Percentiles rank a stretch among this genome's conserved stretches.
Conservation (phyloP, 2,888 invertebrate genomes). For the Cryptocephalus primarius region DNA sequence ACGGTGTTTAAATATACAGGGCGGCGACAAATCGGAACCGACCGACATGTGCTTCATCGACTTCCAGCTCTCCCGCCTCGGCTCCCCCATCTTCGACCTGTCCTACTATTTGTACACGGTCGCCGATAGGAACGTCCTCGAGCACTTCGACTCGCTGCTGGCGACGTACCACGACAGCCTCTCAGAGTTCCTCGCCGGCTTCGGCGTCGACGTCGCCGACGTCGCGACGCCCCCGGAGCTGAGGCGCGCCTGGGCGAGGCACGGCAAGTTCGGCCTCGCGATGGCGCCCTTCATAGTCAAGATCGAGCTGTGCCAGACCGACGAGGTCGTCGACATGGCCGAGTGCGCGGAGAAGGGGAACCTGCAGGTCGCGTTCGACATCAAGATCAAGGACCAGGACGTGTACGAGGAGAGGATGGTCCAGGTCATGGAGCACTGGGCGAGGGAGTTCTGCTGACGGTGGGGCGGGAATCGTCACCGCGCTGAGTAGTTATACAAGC, state of each 20-base stretch:
- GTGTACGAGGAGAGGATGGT: slow-evolving; percentile 3
- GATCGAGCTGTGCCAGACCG: slow-evolving; percentile 13
- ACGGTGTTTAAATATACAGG: too few species aligned
- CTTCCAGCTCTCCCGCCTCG: slow-evolving; percentile 20
- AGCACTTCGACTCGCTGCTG: slow-evolving; percentile 19
- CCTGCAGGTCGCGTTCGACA: slow-evolving; percentile 4
- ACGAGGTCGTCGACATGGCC: slow-evolving; percentile 17
- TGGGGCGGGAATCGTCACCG: too few species aligned
- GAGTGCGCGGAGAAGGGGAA: slow-evolving; percentile 10
- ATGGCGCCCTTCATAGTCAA: slow-evolving; percentile 17
- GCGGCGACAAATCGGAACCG: slow-evolving; percentile 10
- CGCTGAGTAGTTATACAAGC: too few species aligned
- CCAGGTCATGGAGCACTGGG: neutral
- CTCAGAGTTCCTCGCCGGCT: slow-evolving; percentile 13
- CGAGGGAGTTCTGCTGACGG: too few species aligned
- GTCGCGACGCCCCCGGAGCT: slow-evolving; percentile 15
- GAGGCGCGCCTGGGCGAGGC: slow-evolving; percentile 18
- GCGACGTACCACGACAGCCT: slow-evolving; percentile 19
- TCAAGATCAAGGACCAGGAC: slow-evolving; percentile 10
- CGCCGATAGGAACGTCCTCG: slow-evolving; percentile 14
- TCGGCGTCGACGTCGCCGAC: slow-evolving; percentile 14
- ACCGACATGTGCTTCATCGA: slow-evolving; percentile 21
- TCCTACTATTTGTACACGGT: slow-evolving; percentile 22
- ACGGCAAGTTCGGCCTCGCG: slow-evolving; percentile 17
- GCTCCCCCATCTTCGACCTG: slow-evolving; percentile 21